Base-by-base conservation (phyloP, 1,140 invertebrate genomes). In the Globodera rostochiensis region DNA sequence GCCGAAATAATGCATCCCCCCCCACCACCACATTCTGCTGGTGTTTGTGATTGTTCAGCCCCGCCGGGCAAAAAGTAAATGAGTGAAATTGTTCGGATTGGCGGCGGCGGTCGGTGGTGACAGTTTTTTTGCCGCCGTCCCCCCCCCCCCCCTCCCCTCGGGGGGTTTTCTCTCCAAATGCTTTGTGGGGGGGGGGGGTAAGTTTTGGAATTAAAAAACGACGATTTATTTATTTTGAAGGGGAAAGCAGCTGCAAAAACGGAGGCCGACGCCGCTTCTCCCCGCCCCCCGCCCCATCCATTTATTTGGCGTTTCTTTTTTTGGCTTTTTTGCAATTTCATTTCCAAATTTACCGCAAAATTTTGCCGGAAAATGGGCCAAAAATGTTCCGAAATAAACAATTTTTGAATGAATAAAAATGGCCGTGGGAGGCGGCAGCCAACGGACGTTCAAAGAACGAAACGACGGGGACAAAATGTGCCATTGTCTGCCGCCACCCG, bases 311-410 rank as follows among this genome's bases (percentile, higher is more conserved):
- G 13, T 19, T 60, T 60, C 57, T 60, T 60, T 60, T 60, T 60
- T 60, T 60, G 57, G 57, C 57, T 60, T 60, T 36, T 60, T 60
- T 60, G 57, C 57, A 60, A 60, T 60, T 60, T 60, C 9, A 19
- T 60, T 60, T 60, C 57, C 57, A 60, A 60, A 60, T 60, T 60
- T 60, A 60, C 57, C 57, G 5, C 1, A 11, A 60, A 60, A 60
- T 60, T 60, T 60, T 60, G 57, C 57, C 13, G 57, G 57, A 7
- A 15, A n/a, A n/a, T 11, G 71, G 15, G 11, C 1, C 11, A 0
- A 15, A 73, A 73, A 73, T 73, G 50, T 73, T 53, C 19, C 50
- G 3, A 73, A 73, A 73, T 49, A 71, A 47, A 11, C 25, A 36
- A 1, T 45, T 71, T 71, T 71, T 11, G 36, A 71, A 7, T 71